Evolutionary conservation across 2,888 invertebrate species (phyloP).

Genomic region (Hirtodrosophila confusa): DNA sequence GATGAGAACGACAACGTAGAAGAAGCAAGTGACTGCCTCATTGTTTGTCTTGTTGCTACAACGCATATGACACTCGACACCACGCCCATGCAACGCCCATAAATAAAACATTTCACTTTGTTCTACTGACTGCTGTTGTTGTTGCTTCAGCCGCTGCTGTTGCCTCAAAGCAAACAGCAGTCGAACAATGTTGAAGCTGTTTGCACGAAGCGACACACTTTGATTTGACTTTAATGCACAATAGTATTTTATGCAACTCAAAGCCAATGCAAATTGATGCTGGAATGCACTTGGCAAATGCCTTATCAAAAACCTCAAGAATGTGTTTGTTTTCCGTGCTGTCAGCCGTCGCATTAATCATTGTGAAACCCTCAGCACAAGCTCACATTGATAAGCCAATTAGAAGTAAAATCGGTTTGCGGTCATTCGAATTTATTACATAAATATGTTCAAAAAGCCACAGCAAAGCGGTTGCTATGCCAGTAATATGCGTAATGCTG

Average conservation of each 20-base stretch:
- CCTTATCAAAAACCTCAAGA: slow-evolving; percentile 38
- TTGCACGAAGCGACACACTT: slow-evolving; percentile 57
- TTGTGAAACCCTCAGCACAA: slow-evolving; percentile 37
- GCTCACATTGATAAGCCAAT: slow-evolving; percentile 53
- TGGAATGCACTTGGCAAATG: slow-evolving; percentile 56
- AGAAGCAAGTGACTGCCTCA: slow-evolving; percentile 53
- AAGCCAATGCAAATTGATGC: slow-evolving; percentile 62
- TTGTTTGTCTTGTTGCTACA: slow-evolving; percentile 75
- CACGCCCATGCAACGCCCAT: slow-evolving; percentile 72
- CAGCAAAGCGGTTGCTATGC: slow-evolving; percentile 45
- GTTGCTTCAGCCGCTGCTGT: slow-evolving; percentile 3
- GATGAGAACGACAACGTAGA: slow-evolving; percentile 11
- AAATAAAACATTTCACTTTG: slow-evolving; percentile 78
- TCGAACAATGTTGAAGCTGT: slow-evolving; percentile 31
- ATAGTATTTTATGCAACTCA: slow-evolving; percentile 55
- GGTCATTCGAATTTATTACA: slow-evolving; percentile 33
- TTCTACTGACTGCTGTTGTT: slow-evolving; percentile 58
- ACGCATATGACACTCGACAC: slow-evolving; percentile 75
- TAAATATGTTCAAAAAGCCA: slow-evolving; percentile 26
- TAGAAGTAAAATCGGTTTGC: slow-evolving; percentile 39
- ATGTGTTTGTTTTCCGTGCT: slow-evolving; percentile 10
- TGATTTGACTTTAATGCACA: slow-evolving; percentile 80
- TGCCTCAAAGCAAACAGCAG: slow-evolving; percentile 38
- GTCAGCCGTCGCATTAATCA: slow-evolving; percentile 46
- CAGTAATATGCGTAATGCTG: slow-evolving; percentile 17